Percentiles rank a stretch among this genome's conserved stretches.
Evolutionary conservation across 1,140 invertebrate genomes (phyloP).

Genomic region (Drosophila parvula): DNA sequence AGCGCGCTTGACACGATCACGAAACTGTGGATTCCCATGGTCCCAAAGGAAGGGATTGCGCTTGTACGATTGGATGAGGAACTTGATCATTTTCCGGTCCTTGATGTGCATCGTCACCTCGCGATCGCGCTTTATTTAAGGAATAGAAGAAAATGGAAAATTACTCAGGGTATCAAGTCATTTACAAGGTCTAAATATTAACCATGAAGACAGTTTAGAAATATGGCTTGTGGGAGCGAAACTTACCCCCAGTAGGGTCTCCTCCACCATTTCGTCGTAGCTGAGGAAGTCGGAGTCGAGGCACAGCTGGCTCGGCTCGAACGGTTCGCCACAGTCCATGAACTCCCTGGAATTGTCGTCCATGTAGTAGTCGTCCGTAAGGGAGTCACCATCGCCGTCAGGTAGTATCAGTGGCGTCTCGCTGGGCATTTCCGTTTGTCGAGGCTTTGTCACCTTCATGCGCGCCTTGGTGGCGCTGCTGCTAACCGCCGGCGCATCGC

Average conservation of each 20-base stretch:
- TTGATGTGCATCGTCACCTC: conserved; percentile 79
- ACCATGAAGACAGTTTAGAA: no score
- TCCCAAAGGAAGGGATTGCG: conserved; percentile 80
- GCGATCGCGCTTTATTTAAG: conserved; percentile 34
- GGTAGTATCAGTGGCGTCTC: conserved; percentile 20
- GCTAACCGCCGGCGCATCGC: conserved; percentile 24
- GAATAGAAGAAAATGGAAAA: not conserved
- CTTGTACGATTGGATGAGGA: conserved; percentile 78
- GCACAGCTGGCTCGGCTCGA: conserved; percentile 34
- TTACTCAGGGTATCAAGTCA: no score
- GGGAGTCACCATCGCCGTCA: conserved; percentile 51
- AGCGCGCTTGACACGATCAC: conserved; percentile 72
- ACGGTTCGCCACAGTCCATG: conserved; percentile 49
- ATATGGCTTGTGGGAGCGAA: not conserved
- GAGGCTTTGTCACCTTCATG: conserved; percentile 42
- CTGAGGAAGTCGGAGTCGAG: conserved; percentile 60
- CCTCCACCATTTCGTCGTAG: conserved; percentile 80
- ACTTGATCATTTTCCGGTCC: conserved; percentile 82
- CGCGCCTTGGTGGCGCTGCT: conserved; percentile 23
- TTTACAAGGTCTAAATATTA: no score
- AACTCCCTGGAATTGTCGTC: conserved; percentile 62
- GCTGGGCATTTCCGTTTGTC: conserved; percentile 44
- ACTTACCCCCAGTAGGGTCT: conserved; percentile 74
- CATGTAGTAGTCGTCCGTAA: conserved; percentile 64
- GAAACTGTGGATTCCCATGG: conserved; percentile 76